Base-by-base conservation (phyloP, 2,888 invertebrate species). In the Pollenia amentaria region DNA sequence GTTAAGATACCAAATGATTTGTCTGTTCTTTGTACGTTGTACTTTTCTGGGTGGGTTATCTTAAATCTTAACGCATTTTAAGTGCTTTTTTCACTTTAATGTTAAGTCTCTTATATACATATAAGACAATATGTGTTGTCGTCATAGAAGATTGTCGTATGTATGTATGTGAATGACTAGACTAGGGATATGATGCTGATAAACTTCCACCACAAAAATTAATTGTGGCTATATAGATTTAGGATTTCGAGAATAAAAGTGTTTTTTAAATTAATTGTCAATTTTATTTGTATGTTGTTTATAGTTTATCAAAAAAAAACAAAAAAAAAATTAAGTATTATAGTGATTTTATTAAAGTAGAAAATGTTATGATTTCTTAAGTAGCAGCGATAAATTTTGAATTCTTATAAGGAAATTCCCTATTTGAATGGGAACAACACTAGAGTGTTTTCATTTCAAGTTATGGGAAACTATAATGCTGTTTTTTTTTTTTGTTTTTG, bases 11-110 rank as follows among this genome's bases (percentile, higher is more conserved):
- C 64, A 55, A 65, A 84, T 84, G 57, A 84, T 84, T 84, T 84
- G 75, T 80, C 14, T 62, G 62, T 42, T 67, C 29, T 73, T 40
- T 57, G 16, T 44, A 9, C 42, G 38, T n/a, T 69, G 64, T 75
- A 75, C 21, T 84, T 75, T 80, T 72, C 64, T 78, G 73, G 83
- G 73, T 75, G 51, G 60, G 70, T 87, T 87, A 87, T 87, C 86
- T 83, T 4, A 65, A 84, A 87, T 87, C 86, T 87, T 80, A 87
- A 87, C 86, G 76, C 84, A 87, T 87, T 80, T 84, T 80, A 87
- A 87, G 86, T 87, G 86, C 70, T 65, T 65, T 83, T 79, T 80
- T 65, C 57, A 44, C 21, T 64, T 79, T 79, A 75, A 60, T 70
- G 53, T 77, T 21, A 48, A 57, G 40, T 38, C n/a, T 40, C 14